Base-by-base conservation (phyloP, 1,140 invertebrate genomes). In the Drosophila lowei region DNA sequence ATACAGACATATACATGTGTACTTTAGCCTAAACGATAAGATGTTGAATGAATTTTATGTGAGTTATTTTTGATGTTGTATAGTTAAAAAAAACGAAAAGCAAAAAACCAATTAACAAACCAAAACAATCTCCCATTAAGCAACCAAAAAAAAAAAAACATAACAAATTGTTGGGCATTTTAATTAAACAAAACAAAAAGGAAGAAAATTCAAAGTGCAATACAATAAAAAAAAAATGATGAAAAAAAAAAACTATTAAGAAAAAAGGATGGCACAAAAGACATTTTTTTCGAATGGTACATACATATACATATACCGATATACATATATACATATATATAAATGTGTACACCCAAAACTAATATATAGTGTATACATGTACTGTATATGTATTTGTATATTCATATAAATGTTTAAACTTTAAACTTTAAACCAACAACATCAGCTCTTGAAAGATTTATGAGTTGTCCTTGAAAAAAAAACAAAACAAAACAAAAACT, bases 11-110 rank as follows among this genome's bases (percentile, higher is more conserved):
- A 72, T 46, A 78, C 57, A 60, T 62, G 62, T 77, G 57, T 52
- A 57, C 21, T 54, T 46, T 72, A 72, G 50, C 54, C 46, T 75
- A 72, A 61, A 50, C 43, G 18, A 72, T 80, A 86, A 86, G 73
- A 77, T 86, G 80, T 85, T 85, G 73, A 85, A 79, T 76, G 50
- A 86, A 86, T 80, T 85, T 80, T 80, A 86, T 86, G 80, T 85
- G 80, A 85, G 68, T 86, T 85, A 80, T 77, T 86, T 76, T 80
- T 80, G 81, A 85, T 80, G 80, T 84, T 84, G 72, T 80, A 85
- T 72, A 85, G 67, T 84, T 85, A 65, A 70, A 60, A 56, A 30
- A 16, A 78, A 74, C 44, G n/a, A 34, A 41, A 42, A 25, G 4
- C 23, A 18, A 21, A 55, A 72, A 56, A 70, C 28, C 34, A 23